Evolutionary conservation across 1,140 invertebrate genomes (phyloP), one percentile per base, ranked within the genome.

Genomic region (Drosophila kepulauana): DNA sequence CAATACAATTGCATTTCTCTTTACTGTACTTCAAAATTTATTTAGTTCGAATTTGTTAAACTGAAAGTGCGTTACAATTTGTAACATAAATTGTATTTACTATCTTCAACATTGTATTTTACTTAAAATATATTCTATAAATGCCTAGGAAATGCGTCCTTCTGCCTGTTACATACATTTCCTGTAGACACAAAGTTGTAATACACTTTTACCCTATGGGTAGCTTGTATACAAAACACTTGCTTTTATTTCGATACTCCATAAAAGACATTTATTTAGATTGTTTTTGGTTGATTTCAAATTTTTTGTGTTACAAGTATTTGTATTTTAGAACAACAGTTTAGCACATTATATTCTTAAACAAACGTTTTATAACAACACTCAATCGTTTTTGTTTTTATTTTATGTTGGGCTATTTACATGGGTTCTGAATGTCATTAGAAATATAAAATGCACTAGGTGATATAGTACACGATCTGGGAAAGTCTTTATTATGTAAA

Each of bases 221-320:
- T 20, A 20, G 16, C 16, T 20, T 5, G 6, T 33, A 33, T 33
- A 7, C 8, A 38, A 20, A 7, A 1, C 28, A 15, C 1, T 56
- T 25, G 7, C 2, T 41, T 41, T 38, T 41, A 57, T 41, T 25
- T 70, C 52, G 57, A 69, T 70, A 51, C 6, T 56, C 20, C 20
- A 41, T 69, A 56, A 15, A 52, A 49, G 33, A 75, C 45, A 68
- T 85, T 85, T 87, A 82, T 87, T 86, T 65, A 64, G 35, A 43
- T 51, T 16, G 16, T 68, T 75, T 85, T 86, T 86, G 82, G 82
- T 87, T 79, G 72, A 16, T 78, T 72, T 48, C 45, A 80, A 82
- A 73, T 54, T 0, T 79, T 80, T 80, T 71, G 59, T 69, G 76
- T 70, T 76, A 71, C 20, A 68, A 75, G 28, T 65, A 56, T 71